phyloP scores from a whole-genome alignment of 2,113 vertebrate genomes.

The Ahaetulla prasina region DNA sequence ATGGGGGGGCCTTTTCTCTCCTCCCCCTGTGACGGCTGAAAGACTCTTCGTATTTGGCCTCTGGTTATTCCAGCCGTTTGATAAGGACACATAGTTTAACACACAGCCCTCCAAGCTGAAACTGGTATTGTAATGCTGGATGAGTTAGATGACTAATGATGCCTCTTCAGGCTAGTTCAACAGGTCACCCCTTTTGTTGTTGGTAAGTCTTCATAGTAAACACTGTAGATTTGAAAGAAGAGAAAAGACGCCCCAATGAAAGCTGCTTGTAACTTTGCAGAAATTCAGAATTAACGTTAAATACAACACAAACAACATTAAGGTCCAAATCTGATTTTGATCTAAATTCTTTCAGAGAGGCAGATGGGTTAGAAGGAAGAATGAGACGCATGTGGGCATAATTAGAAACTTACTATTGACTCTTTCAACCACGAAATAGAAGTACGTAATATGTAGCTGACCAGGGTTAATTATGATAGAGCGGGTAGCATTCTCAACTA shows the following conservation, averaged over 20 bases:
- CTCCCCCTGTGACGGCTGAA: constrained; percentile 53
- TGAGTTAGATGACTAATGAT: constrained; percentile 59
- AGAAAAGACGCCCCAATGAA: background rate
- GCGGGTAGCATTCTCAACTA: background rate
- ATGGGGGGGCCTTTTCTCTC: constrained; percentile 50
- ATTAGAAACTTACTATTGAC: background rate
- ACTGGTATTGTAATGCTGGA: constrained; percentile 4
- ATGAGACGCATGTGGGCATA: background rate
- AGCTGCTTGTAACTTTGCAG: constrained; percentile 13
- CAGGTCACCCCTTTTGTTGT: constrained; percentile 33
- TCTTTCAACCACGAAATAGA: background rate
- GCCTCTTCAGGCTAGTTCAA: constrained; percentile 43
- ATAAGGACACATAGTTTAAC: constrained; percentile 40
- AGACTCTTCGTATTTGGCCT: constrained; percentile 66
- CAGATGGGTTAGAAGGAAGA: background rate
- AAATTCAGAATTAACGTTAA: constrained; percentile 31
- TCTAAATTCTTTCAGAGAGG: constrained; percentile 49
- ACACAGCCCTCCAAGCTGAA: background rate
- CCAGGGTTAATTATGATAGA: background rate
- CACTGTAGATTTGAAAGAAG: constrained; percentile 7
- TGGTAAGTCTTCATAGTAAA: constrained; percentile 46
- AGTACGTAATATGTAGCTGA: background rate
- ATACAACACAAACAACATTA: constrained; percentile 25
- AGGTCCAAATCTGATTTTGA: constrained; percentile 42
- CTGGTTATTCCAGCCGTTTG: constrained; percentile 64